Base-by-base conservation (phyloP, 92 coral and sea anemone genomes). In the Epizoanthus scotinus region DNA sequence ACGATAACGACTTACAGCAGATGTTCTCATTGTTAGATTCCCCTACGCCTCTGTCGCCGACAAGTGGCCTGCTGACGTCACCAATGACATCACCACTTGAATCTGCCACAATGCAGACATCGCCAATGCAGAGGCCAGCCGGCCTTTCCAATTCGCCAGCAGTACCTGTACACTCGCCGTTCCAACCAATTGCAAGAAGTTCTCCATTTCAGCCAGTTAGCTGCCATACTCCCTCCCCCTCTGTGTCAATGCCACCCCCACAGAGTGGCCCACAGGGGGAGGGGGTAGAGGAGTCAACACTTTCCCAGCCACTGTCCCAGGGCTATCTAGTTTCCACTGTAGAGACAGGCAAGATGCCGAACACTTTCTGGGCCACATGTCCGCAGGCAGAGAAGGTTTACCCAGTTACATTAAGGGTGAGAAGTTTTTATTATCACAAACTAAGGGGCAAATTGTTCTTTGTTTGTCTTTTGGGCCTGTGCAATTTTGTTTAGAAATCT, bases 181-280 rank as follows among this genome's bases (percentile, higher is more conserved):
- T 93, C 60, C 97, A 93, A 83, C 94, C 97, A 59, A 93, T 93
- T 42, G 86, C 90, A n/a, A 91, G 97, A 73, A 77, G 85, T 4
- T 90, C 94, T 2, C 97, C 97, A 26, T 92, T 93, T 70, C 94
- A 92, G 82, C 97, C 97, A 3, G 87, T 90, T 24, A 86, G 83
- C 66, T 81, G 73, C 53, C 78, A 88, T 15, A 87, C 88, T 1
- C 87, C 94, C 44, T 90, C 97, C 29, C 94, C 97, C 27, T 87
- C 93, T 20, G 63, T 75, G 82, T 79, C 82, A 65, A 83, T 81
- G 61, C 59, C 63, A 8, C 79, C 97, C 6, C 67, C 81, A 15
- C 81, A 81, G 55, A 58, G 67, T 75, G 87, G 84, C 12, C 61
- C 64, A 10, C 90, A 70, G 38, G 78, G 88, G 14, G 84, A 63